Base-by-base conservation (phyloP, 2,113 vertebrate species). In the Rhinichthys klamathensis region DNA sequence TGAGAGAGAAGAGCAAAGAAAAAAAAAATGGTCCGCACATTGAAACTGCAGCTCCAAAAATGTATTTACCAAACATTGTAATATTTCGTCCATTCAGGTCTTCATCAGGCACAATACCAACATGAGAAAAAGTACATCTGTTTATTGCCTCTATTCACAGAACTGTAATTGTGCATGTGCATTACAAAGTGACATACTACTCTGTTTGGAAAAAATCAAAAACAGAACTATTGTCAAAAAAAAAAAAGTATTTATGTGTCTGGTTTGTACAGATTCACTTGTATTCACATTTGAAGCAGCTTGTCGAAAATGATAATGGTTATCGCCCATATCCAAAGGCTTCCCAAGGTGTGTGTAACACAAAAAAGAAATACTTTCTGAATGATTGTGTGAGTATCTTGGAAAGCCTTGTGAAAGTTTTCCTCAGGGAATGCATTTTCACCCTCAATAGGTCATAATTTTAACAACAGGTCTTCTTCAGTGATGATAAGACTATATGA, bases 261-360 rank as follows among this genome's bases (percentile, higher is more conserved):
- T 87, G 88, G 86, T 54, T 84, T 80, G 18, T 23, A 79, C 67
- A 79, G 84, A 89, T 87, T 87, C 87, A 90, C 41, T 46, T 65
- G 87, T 86, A 86, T 91, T 88, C 84, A 89, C 86, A 85, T 88
- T 87, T 77, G 46, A 92, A 84, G 81, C 84, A 92, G 92, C 83
- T 86, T 88, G 90, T 92, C 90, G 90, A 91, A 91, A 90, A 70
- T 77, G 90, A 93, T 93, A 91, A 92, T 60, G 86, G 88, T 91
- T 91, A 92, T 91, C 88, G 84, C 79, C 46, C 56, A 18, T 65
- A 21, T 18, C 60, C 78, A 65, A 65, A 61, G 41, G n/a, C 35
- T 88, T 86, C 83, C 32, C 51, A 83, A 87, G 87, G 85, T 80
- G 67, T 35, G 51, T 27, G 77, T 63, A 32, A 49, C 46, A 46